phyloP scores from a whole-genome alignment of 37 sponge, comb jelly and placozoan species.

The Cliona cf. orientalis region DNA sequence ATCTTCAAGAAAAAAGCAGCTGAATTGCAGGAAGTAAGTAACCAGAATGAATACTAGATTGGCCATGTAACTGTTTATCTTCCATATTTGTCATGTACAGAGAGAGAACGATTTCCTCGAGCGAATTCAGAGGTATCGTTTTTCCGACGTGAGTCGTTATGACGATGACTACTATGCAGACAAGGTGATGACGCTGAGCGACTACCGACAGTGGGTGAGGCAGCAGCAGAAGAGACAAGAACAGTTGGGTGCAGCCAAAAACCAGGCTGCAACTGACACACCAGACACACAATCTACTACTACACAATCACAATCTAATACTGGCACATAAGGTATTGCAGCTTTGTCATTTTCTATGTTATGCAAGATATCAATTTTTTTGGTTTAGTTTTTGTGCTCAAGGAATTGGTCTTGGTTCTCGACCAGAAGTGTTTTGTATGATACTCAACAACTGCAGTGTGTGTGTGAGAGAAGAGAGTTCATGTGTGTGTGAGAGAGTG shows the following conservation, averaged over 20 bases:
- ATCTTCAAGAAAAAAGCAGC: constrained; percentile 31
- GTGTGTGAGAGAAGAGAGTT: not conserved
- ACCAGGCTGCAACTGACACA: no score
- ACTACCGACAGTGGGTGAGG: constrained; percentile 98
- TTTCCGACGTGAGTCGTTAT: constrained; percentile 60
- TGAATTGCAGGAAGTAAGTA: constrained; percentile 61
- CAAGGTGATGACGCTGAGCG: constrained; percentile 84
- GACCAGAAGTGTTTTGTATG: constrained; percentile 13
- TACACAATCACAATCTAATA: no score
- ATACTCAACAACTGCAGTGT: constrained; percentile 11
- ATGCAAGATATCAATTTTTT: no score
- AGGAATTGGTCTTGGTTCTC: constrained; percentile 23
- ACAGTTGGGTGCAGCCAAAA: no score
- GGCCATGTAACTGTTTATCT: no score
- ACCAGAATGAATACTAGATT: not conserved
- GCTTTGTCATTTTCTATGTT: no score
- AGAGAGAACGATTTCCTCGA: constrained; percentile 80
- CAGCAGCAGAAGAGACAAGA: constrained; percentile 73
- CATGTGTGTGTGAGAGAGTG: not conserved
- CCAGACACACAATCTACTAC: no score
- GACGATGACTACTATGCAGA: constrained; percentile 99
- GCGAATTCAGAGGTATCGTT: constrained; percentile 72
- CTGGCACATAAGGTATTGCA: no score
- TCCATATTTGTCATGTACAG: no score
- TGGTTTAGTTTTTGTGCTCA: no score